Evolutionary conservation across 2,113 vertebrate species (phyloP).

Genomic region (Heliornis fulica): DNA sequence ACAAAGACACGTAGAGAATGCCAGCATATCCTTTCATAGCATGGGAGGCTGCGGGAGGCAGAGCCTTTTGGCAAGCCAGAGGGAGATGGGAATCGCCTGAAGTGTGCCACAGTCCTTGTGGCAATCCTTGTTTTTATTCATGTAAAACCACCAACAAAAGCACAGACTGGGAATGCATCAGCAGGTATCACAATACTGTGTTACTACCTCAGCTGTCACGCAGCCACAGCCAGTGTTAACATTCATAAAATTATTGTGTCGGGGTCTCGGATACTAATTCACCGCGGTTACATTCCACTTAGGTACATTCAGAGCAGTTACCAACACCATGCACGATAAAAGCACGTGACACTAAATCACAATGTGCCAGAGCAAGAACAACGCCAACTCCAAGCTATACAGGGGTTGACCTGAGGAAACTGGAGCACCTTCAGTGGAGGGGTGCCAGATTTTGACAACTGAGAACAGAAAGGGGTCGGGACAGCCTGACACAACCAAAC

Average conservation of each 20-base stretch:
- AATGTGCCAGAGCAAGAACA: neutral
- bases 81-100: neutral
- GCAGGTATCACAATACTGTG: neutral
- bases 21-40: neutral
- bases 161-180: neutral
- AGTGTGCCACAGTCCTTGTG: neutral
- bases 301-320: neutral
- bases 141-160: neutral
- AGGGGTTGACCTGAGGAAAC: neutral
- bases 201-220: neutral
- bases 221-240: neutral
- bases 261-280: neutral
- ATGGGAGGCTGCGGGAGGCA: neutral
- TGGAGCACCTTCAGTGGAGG: neutral
- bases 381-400: neutral
- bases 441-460: neutral
- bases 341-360: neutral
- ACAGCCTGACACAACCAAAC: neutral
- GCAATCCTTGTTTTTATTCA: neutral
- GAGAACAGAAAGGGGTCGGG: neutral
- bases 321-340: neutral
- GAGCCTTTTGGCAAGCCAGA: neutral
- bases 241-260: neutral
- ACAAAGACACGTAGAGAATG: neutral
- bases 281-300: neutral